Evolutionary conservation across 1,140 invertebrate species (phyloP).

Genomic region (Sinella curviseta): DNA sequence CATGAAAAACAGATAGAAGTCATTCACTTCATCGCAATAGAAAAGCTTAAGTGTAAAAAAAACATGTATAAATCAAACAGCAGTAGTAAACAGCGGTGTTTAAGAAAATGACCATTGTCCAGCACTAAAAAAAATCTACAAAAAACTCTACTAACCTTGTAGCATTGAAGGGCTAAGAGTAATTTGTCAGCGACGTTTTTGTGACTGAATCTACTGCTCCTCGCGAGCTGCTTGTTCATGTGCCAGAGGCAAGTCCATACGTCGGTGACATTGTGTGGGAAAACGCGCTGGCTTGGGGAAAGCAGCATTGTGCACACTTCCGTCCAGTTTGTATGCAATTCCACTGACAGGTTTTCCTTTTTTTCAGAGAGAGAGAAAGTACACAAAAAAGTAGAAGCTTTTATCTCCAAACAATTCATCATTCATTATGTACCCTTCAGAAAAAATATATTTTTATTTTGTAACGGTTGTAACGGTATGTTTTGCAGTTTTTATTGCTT

Average conservation of each 20-base stretch:
- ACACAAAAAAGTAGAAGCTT: too few species aligned
- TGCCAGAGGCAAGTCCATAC: slow-evolving; percentile 81
- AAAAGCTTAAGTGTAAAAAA: slow-evolving; percentile 4
- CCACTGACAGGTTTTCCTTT: slow-evolving; percentile 54
- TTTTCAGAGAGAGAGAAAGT: too few species aligned
- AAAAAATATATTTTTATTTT: too few species aligned
- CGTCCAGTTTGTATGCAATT: slow-evolving; percentile 60
- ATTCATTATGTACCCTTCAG: too few species aligned
- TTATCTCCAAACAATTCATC: too few species aligned
- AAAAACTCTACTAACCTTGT: slow-evolving; percentile 54
- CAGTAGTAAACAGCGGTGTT: neutral
- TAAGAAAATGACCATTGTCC: neutral
- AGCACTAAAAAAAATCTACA: neutral
- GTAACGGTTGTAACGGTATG: too few species aligned
- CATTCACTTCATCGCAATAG: neutral
- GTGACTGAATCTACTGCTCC: slow-evolving; percentile 41
- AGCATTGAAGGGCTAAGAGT: slow-evolving; percentile 69
- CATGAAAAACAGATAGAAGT: slow-evolving; percentile 8
- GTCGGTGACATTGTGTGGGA: slow-evolving; percentile 71
- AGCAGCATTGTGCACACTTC: slow-evolving; percentile 79
- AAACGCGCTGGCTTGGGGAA: slow-evolving; percentile 74
- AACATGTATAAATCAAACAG: too few species aligned
- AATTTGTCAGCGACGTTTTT: slow-evolving; percentile 54
- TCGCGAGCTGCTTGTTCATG: slow-evolving; percentile 56
- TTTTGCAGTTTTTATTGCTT: too few species aligned